These are phyloP conservation scores for Manis pentadactyla DNA, from an alignment of 2,797 vertebrate genomes.

Conservation along the genomic window DNA sequence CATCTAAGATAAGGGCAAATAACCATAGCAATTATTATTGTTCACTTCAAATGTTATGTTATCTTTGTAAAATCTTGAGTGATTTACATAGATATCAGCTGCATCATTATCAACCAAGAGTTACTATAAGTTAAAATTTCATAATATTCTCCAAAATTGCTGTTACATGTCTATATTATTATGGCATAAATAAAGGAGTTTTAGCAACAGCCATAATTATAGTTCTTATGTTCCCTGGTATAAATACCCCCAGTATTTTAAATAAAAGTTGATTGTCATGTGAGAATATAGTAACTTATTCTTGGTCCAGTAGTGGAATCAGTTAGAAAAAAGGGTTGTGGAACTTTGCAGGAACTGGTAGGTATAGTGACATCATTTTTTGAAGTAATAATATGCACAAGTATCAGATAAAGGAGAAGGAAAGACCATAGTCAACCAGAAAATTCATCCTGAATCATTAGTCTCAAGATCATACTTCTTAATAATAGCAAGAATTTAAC, in stretches of 20 bases:
- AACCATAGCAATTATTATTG: not conserved
- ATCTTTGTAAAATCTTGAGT: conserved; percentile 61
- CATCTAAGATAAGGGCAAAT: conserved; percentile 19
- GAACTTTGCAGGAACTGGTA: not conserved
- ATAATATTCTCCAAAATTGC: conserved; percentile 37
- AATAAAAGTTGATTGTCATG: conserved; percentile 22
- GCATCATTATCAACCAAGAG: conserved; percentile 11
- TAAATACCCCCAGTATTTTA: conserved; percentile 37
- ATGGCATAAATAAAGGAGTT: conserved; percentile 21
- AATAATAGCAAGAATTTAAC: conserved; percentile 2
- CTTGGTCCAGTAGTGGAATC: not conserved
- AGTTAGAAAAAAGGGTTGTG: not conserved
- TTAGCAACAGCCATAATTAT: conserved; percentile 46
- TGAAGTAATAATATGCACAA: not conserved
- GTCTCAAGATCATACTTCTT: conserved; percentile 33
- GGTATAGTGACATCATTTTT: not conserved
- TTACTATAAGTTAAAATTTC: not conserved
- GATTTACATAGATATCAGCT: conserved; percentile 4
- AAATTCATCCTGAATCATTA: conserved; percentile 5
- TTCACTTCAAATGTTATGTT: not conserved
- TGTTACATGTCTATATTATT: not conserved
- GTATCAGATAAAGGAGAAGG: not conserved
- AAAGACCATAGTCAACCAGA: not conserved
- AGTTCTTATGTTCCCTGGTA: not conserved
- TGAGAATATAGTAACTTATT: not conserved